Base-by-base conservation (phyloP, 2,888 invertebrate species). In the Paralinhomoeus sp. region DNA sequence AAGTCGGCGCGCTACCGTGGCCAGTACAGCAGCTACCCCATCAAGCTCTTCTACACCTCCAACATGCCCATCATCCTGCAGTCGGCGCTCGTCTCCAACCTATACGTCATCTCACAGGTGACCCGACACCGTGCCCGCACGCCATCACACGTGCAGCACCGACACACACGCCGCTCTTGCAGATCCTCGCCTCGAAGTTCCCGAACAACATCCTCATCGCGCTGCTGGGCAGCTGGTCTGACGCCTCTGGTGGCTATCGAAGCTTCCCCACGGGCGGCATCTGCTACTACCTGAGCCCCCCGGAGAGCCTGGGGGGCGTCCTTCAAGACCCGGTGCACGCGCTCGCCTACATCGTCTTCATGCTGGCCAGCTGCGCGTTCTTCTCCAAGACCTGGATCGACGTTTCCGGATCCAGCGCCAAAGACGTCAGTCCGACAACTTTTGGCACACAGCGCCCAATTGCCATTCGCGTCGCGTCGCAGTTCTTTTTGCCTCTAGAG, bases 381-480 rank as follows among this genome's bases (percentile, higher is more conserved):
- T 99, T 99, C 78, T 91, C 91, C 24, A 97, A 97, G 72, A 93
- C 93, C 27, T 97, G 97, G 97, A 97, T 97, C 63, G 97, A 99
- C 68, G 93, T 97, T 34, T 91, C 91, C 24, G 97, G 97, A 49
- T 91, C 91, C 47, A 91, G 89, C 31, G 97, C 97, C 50, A 99
- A 97, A 70, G 93, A 97, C 72, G 87, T 83, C n/a, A n/a, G n/a
- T n/a, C n/a, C n/a, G n/a, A n/a, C n/a, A n/a, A n/a, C n/a, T n/a
- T n/a, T n/a, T n/a, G n/a, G n/a, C n/a, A n/a, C n/a, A n/a, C n/a
- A n/a, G n/a, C n/a, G n/a, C n/a, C n/a, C n/a, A n/a, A n/a, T n/a
- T n/a, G n/a, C n/a, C n/a, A n/a, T n/a, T n/a, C n/a, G n/a, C n/a
- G n/a, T n/a, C n/a, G n/a, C n/a, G n/a, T n/a, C n/a, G n/a, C n/a